A percentile compares a stretch with the other conserved stretches of the same genome.
phyloP scores from a whole-genome alignment of 2,888 invertebrate species.

The Dryomyza anilis region DNA sequence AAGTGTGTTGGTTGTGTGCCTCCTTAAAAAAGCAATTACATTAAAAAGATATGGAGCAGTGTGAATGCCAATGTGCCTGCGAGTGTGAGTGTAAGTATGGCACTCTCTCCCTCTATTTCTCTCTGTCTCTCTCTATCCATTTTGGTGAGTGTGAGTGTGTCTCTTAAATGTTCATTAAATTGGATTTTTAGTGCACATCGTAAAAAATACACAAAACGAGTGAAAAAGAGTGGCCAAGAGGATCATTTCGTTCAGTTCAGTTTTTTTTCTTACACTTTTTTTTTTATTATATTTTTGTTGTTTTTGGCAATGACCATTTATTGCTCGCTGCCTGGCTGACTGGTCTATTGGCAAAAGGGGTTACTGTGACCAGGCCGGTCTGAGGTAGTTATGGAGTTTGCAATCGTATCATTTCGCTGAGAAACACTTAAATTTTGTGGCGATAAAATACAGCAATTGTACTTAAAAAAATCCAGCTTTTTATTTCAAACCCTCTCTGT shows the following conservation, averaged over 20 bases:
- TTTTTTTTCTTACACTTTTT: not conserved
- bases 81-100: conserved; percentile 32
- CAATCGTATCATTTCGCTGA: not conserved
- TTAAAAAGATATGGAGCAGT: conserved; percentile 51
- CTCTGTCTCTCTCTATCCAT: conserved; percentile 14
- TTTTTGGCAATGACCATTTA: conserved; percentile 1
- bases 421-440: conserved; percentile 9
- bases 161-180: conserved; percentile 59
- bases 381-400: not conserved
- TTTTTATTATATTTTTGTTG: not conserved
- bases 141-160: conserved; percentile 39
- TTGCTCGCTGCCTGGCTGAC: not conserved
- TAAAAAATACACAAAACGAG: conserved; percentile 42
- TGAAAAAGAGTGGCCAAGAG: not conserved
- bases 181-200: conserved; percentile 56
- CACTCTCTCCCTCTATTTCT: conserved; percentile 41
- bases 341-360: too few relatives aligned
- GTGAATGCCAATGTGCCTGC: conserved; percentile 25
- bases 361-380: not conserved
- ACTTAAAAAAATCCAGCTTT: not conserved
- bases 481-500: too few relatives aligned
- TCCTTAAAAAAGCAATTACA: conserved; percentile 57
- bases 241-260: not conserved
- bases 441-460: conserved; percentile 2
- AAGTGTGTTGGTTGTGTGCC: conserved; percentile 28